Conservation (phyloP, 2,113 vertebrate genomes). For the Heloderma charlesbogerti region DNA sequence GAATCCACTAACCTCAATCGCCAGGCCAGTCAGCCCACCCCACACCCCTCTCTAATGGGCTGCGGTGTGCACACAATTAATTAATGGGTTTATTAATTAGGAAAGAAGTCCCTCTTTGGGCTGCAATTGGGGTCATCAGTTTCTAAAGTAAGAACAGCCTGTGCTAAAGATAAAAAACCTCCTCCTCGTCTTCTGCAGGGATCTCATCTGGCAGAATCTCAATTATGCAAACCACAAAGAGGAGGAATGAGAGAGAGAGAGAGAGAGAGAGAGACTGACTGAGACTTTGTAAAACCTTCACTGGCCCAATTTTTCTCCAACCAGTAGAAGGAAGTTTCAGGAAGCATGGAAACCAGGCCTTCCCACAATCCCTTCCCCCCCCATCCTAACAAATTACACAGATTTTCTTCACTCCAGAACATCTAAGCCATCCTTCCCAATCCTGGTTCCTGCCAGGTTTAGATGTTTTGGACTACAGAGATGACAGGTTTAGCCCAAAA, state of each 20-base stretch:
- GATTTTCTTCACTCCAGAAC: neutral
- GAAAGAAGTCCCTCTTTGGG: slow-evolving; percentile 72
- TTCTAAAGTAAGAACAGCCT: slow-evolving; percentile 77
- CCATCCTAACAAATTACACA: rapidly evolving
- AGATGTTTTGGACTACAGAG: too few species aligned
- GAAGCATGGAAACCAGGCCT: neutral
- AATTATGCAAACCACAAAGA: slow-evolving; percentile 62
- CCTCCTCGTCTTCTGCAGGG: slow-evolving; percentile 61
- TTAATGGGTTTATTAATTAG: slow-evolving; percentile 84
- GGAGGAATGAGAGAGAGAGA: neutral
- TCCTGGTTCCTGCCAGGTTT: too few species aligned
- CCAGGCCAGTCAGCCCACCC: slow-evolving; percentile 61
- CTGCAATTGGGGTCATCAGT: slow-evolving; percentile 81
- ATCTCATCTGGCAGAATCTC: slow-evolving; percentile 65
- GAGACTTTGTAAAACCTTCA: slow-evolving; percentile 39
- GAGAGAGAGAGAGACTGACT: neutral
- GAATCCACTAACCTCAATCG: slow-evolving; percentile 65
- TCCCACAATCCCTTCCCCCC: rapidly evolving
- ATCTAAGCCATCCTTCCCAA: too few species aligned
- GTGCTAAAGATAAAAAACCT: slow-evolving; percentile 79
- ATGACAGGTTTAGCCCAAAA: too few species aligned
- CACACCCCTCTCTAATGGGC: slow-evolving; percentile 70
- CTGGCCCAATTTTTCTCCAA: neutral
- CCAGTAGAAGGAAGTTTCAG: rapidly evolving
- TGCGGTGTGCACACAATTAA: slow-evolving; percentile 77